phyloP scores from a whole-genome alignment of 2,888 invertebrate species.

The Drosophila anomelani region DNA sequence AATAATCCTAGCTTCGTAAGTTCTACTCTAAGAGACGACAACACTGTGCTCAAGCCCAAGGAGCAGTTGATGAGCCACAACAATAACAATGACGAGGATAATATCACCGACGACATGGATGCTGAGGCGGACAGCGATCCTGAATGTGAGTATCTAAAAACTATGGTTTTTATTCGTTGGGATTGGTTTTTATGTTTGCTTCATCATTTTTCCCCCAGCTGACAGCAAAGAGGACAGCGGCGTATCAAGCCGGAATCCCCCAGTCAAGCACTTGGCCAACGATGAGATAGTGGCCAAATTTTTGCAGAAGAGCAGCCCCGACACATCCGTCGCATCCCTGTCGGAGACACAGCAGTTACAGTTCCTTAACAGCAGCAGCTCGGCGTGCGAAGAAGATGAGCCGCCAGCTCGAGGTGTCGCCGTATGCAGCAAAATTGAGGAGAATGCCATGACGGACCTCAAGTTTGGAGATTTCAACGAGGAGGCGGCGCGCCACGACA shows the following conservation, averaged over 20 bases:
- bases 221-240: slow-evolving; percentile 24
- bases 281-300: slow-evolving; percentile 76
- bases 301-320: slow-evolving; percentile 48
- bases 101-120: slow-evolving; percentile 15
- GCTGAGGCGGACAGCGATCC: slow-evolving; percentile 22
- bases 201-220: slow-evolving; percentile 26
- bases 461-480: slow-evolving; percentile 77
- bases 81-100: slow-evolving; percentile 32
- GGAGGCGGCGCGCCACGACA: slow-evolving; percentile 43
- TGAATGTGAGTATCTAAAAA: slow-evolving; percentile 26
- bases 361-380: slow-evolving; percentile 81
- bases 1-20: slow-evolving; percentile 73
- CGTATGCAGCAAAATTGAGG: slow-evolving; percentile 23
- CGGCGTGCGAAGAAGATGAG: slow-evolving; percentile 78
- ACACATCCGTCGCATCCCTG: slow-evolving; percentile 19
- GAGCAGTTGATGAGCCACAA: slow-evolving; percentile 45
- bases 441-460: slow-evolving; percentile 52
- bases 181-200: neutral
- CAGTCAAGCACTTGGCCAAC: slow-evolving; percentile 57
- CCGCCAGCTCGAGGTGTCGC: slow-evolving; percentile 8
- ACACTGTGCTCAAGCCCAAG: slow-evolving; percentile 42
- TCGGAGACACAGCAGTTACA: slow-evolving; percentile 69
- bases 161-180: neutral
- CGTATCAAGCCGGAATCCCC: neutral
- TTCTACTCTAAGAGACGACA: slow-evolving; percentile 71